Evolutionary conservation across 2,113 vertebrate species (phyloP).

Genomic region (Forbesichthys agassizii): DNA sequence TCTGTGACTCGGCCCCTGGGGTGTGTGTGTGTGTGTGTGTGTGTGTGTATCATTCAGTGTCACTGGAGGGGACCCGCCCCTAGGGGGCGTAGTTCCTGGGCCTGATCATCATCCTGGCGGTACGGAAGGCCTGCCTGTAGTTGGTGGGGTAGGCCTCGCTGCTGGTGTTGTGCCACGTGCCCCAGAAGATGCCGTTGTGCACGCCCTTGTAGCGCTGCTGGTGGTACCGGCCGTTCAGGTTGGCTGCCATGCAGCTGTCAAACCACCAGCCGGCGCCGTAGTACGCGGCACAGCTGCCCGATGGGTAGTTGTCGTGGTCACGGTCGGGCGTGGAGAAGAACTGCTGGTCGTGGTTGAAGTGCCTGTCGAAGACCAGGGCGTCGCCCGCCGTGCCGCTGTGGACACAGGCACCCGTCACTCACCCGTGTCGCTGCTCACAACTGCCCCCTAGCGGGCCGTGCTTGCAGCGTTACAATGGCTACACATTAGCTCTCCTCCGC

Average conservation of each 20-base stretch:
- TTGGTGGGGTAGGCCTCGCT: constrained; percentile 77
- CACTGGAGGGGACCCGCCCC: constrained; percentile 16
- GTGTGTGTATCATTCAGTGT: neutral
- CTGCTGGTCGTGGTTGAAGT: constrained; percentile 92
- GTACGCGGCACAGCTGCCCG: constrained; percentile 89
- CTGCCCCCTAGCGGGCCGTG: too few species aligned
- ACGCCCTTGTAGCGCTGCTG: constrained; percentile 91
- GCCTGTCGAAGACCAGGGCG: constrained; percentile 85
- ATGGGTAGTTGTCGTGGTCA: constrained; percentile 91
- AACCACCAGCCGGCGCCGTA: constrained; percentile 99
- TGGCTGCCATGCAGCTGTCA: constrained; percentile 94
- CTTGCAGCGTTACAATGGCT: too few species aligned
- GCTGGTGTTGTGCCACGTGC: constrained; percentile 87
- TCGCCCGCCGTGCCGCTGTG: constrained; percentile 89
- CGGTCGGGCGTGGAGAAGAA: constrained; percentile 92
- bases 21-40: neutral
- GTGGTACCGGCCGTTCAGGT: constrained; percentile 97
- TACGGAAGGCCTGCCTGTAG: constrained; percentile 87
- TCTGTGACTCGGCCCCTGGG: too few species aligned
- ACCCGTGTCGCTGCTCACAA: too few species aligned
- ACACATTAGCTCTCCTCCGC: too few species aligned
- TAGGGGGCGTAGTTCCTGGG: constrained; percentile 87
- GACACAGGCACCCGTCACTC: neutral
- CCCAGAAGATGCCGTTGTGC: constrained; percentile 95
- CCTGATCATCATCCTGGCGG: constrained; percentile 94